Evolutionary conservation across 2,888 invertebrate species (phyloP), one percentile per base, ranked within the genome.

Genomic region (Cheilosia soror): DNA sequence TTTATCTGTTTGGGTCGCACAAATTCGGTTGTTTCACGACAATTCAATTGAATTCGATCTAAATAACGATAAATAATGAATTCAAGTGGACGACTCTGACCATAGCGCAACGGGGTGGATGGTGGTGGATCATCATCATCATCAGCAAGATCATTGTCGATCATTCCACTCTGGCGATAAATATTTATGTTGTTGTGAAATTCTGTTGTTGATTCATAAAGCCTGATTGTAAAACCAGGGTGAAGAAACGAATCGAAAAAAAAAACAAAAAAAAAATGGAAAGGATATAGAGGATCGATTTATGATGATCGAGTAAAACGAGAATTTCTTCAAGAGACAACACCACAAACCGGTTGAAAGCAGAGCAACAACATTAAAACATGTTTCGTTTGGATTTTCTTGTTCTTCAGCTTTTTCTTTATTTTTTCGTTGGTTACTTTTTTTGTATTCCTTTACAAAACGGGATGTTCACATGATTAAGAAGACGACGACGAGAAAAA

Each of bases 401-500:
- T 73, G 73, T 79, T 75, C 68, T 60, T 58, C 44, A 51, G 79
- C 78, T 84, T 75, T 55, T 72, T 58, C 49, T 66, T 79, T n/a
- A 20, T 33, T 55, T 33, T 9, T 44, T 62, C 15, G 44, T 29
- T 29, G 29, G 29, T 29, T 29, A 29, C 29, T 25, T 31, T 51
- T 15, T 13, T 29, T 27, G 15, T 25, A 31, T 13, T 60, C n/a
- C n/a, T 58, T 60, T 47, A 81, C 75, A 66, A 80, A 85, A 85
- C 85, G 85, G 85, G 85, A 85, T 85, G 85, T 85, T 85, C 85
- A 85, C 85, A 85, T 85, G 85, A 85, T 81, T 85, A 85, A 85
- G 71, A 81, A 84, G 68, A 73, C 65, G 75, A 57, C 47, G 71
- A 58, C 37, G 49, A 65, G 49, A 72, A 85, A 85, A 85, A 81